phyloP scores from a whole-genome alignment of 2,888 invertebrate genomes.

The Spatulosminthurus flaviceps region DNA sequence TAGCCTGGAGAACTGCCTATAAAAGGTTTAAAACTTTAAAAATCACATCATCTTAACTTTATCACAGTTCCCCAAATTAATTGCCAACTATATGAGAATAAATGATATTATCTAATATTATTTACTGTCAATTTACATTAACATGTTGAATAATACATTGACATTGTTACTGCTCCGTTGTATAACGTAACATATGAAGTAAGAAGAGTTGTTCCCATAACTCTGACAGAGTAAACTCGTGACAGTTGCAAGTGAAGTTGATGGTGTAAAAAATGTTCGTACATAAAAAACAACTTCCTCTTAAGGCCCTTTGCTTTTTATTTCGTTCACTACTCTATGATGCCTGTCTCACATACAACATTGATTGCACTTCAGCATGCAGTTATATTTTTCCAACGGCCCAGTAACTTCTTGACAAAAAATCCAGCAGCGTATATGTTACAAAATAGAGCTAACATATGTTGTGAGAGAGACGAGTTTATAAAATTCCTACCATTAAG shows the following conservation, averaged over 20 bases:
- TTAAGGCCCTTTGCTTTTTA: neutral
- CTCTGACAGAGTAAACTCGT: too few species aligned
- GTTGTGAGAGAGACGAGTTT: neutral
- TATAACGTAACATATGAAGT: too few species aligned
- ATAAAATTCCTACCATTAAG: neutral
- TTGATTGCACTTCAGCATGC: slow-evolving; percentile 26
- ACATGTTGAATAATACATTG: too few species aligned
- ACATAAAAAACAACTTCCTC: slow-evolving; percentile 26
- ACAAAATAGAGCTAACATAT: too few species aligned
- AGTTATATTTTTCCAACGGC: slow-evolving; percentile 18
- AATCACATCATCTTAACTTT: too few species aligned
- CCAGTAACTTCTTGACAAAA: slow-evolving; percentile 18
- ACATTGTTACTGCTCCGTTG: too few species aligned
- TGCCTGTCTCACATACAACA: slow-evolving; percentile 15
- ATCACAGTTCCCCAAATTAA: too few species aligned
- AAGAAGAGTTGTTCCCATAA: too few species aligned
- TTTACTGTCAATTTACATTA: slow-evolving; percentile 76
- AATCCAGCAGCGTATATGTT: neutral
- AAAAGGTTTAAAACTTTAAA: too few species aligned
- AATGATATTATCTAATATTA: slow-evolving; percentile 80
- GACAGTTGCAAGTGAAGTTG: neutral
- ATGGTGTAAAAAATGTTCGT: neutral
- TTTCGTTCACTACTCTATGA: neutral
- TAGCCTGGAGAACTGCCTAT: too few species aligned
- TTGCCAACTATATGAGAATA: too few species aligned